A percentile compares a stretch with the other conserved stretches of the same genome.
Conservation (phyloP, 2,797 vertebrate species). For the Eulemur albifrons region DNA sequence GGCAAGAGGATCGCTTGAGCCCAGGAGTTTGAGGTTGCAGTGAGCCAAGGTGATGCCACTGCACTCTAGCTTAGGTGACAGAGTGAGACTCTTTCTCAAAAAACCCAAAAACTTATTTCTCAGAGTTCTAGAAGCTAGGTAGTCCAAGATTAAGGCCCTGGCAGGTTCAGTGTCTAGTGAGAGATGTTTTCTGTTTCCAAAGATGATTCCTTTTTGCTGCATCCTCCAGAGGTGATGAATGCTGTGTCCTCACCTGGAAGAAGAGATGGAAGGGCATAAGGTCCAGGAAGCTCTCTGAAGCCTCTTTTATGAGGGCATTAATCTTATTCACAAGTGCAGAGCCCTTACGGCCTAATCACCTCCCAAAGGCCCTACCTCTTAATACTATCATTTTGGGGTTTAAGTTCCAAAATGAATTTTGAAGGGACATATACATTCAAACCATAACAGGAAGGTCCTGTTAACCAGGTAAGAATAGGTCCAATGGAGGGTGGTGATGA, state of each 20-base stretch:
- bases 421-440: background rate
- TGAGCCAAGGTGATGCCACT: no score
- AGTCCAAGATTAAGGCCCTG: background rate
- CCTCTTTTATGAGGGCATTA: background rate
- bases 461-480: background rate
- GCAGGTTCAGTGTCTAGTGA: background rate
- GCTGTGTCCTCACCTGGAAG: background rate
- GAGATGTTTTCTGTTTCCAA: background rate
- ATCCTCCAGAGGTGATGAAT: background rate
- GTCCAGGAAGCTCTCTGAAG: background rate
- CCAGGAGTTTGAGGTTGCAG: no score
- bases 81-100: no score
- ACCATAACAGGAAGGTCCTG: background rate
- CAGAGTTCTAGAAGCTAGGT: background rate
- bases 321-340: background rate
- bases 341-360: background rate
- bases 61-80: no score
- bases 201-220: background rate
- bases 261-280: background rate
- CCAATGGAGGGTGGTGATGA: background rate
- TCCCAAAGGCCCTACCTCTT: background rate
- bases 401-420: background rate
- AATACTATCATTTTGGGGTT: background rate
- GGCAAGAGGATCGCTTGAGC: no score
- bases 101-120: background rate